Conservation (phyloP, 2,797 vertebrate species). For the Sciurus vulgaris region DNA sequence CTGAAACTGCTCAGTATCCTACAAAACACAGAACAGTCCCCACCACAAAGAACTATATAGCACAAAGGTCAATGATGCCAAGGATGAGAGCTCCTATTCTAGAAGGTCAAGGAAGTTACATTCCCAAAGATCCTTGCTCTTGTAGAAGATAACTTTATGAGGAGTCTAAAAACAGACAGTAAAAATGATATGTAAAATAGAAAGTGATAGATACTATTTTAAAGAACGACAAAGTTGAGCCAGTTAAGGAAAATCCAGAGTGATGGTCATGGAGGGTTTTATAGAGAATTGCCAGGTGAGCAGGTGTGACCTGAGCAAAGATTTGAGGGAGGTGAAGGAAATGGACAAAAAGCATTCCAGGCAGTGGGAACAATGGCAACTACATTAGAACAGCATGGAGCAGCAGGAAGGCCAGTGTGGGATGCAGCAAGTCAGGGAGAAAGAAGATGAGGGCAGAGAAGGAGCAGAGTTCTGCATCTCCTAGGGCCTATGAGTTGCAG, state of each 20-base stretch:
- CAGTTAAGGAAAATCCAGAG: neutral
- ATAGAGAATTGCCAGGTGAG: neutral
- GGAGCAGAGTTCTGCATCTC: neutral
- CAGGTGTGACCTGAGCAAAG: neutral
- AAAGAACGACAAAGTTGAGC: neutral
- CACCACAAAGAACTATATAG: neutral
- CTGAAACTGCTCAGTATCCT: neutral
- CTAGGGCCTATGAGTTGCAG: neutral
- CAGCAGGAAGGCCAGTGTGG: neutral
- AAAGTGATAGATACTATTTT: neutral
- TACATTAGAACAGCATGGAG: neutral
- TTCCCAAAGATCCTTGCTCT: neutral
- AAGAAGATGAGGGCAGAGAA: neutral
- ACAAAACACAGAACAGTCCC: neutral
- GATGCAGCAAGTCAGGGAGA: neutral
- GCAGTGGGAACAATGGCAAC: neutral
- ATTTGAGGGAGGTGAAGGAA: neutral
- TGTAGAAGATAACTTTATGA: neutral
- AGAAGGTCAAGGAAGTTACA: neutral
- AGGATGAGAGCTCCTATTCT: neutral
- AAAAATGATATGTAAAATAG: slow-evolving; percentile 17
- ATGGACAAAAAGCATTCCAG: neutral
- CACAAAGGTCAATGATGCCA: neutral
- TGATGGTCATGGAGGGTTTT: no score
- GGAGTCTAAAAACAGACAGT: neutral